phyloP scores from a whole-genome alignment of 2,888 invertebrate genomes.

The Phalera bucephala region DNA sequence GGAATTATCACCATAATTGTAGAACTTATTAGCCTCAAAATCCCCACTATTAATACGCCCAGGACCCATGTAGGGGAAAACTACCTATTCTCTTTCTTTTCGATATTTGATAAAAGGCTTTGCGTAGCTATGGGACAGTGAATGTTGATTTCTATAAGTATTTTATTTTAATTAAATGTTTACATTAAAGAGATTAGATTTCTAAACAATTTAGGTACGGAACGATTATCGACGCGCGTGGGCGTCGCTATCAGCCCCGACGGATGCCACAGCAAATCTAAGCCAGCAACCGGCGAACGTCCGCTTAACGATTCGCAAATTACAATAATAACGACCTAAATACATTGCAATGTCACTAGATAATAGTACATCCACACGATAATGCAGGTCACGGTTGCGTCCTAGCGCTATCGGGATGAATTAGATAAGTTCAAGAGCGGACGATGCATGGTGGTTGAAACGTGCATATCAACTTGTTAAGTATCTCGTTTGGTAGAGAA shows the following conservation, averaged over 20 bases:
- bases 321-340: slow-evolving; percentile 40
- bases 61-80: too few relatives aligned
- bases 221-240: slow-evolving; percentile 43
- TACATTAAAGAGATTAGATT: too few relatives aligned
- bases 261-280: slow-evolving; percentile 45
- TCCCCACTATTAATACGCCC: too few relatives aligned
- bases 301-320: slow-evolving; percentile 33
- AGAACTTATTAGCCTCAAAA: too few relatives aligned
- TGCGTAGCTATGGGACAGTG: too few relatives aligned
- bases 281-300: slow-evolving; percentile 28
- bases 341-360: slow-evolving; percentile 44
- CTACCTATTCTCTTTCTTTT: too few relatives aligned
- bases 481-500: too few relatives aligned
- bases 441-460: too few relatives aligned
- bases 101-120: too few relatives aligned
- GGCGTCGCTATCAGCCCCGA: slow-evolving; percentile 32
- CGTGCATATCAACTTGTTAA: too few relatives aligned
- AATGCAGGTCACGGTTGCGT: slow-evolving; percentile 36
- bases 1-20: too few relatives aligned
- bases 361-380: slow-evolving; percentile 22
- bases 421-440: not conserved
- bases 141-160: too few relatives aligned
- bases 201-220: slow-evolving; percentile 14
- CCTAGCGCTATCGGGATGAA: slow-evolving; percentile 4
- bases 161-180: not conserved